Base-by-base conservation (phyloP, 2,888 invertebrate species). In the Drosophila antonietae region DNA sequence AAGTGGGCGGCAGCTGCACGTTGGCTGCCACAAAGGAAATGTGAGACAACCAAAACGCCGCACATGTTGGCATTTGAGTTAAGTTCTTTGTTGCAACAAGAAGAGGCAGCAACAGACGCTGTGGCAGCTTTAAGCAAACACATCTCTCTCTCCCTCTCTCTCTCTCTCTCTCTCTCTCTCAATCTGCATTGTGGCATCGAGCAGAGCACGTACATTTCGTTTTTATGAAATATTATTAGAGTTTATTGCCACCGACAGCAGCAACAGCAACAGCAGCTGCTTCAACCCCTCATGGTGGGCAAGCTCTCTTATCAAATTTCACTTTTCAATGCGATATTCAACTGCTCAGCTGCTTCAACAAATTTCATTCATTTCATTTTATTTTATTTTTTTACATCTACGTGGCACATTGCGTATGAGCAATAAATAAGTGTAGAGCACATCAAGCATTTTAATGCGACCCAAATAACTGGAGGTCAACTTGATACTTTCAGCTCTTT, bases 31-130 rank as follows among this genome's bases (percentile, higher is more conserved):
- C 57, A 57, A 39, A 68, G 61, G 75, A 67, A 68, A 62, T 44
- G 43, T 20, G 60, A 64, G 61, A 75, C 59, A 68, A 31, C 43
- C 41, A 10, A 49, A 49, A 43, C 46, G 63, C 33, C 47, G 61
- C 71, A 73, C 76, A 89, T 90, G 75, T 75, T 89, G 86, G 68
- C 75, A 83, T 89, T 88, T 83, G 73, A 89, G 89, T 75, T 81
- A 75, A 81, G 73, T 88, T 74, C 68, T 70, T 84, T 78, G 81
- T 68, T 83, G 83, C 81, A 67, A 59, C 67, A 55, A 31, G 41
- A 12, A 31, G 31, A 10, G 8, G 31, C 41, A 69, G 35, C 12
- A 12, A 37, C 37, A 37, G 53, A 51, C 61, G 33, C 63, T 53
- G 37, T 23, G n/a, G 41, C 51, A 65, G 41, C 3, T 52, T 43